A percentile compares a stretch with the other conserved stretches of the same genome.
These are phyloP conservation scores for Leptinotarsa rubiginosa DNA, from an alignment of 2,888 invertebrate genomes.

Conservation along the genomic window DNA sequence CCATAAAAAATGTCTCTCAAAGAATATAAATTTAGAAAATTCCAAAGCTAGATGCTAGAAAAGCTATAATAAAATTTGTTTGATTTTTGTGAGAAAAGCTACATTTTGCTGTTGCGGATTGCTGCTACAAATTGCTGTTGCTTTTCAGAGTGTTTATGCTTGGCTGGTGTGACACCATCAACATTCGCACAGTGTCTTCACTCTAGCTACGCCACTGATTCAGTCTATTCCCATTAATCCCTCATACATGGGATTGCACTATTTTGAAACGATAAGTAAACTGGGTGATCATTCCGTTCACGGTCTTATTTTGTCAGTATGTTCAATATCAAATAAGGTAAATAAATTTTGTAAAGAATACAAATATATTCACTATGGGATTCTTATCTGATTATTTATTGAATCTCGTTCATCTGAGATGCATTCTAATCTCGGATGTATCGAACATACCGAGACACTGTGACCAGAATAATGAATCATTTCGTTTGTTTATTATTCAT, in stretches of 20 bases:
- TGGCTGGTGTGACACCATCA: background rate
- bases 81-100: no score
- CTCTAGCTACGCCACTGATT: no score
- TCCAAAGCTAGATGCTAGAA: no score
- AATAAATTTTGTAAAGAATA: background rate
- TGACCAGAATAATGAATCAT: background rate
- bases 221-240: background rate
- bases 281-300: background rate
- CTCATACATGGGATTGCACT: background rate
- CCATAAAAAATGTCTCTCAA: no score
- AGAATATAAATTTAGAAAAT: no score
- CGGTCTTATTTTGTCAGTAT: background rate
- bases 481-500: background rate
- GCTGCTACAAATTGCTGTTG: no score
- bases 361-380: background rate
- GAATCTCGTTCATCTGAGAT: background rate
- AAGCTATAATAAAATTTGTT: no score
- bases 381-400: slow-evolving; percentile 14
- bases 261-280: background rate
- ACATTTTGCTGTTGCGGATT: no score
- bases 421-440: slow-evolving; percentile 5
- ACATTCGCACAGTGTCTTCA: no score
- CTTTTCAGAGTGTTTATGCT: no score
- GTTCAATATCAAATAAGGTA: background rate
- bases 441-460: background rate